A percentile compares a stretch with the other conserved stretches of the same genome.
These are phyloP conservation scores for Beris morrisii DNA, from an alignment of 2,888 invertebrate genomes.

Conservation along the genomic window DNA sequence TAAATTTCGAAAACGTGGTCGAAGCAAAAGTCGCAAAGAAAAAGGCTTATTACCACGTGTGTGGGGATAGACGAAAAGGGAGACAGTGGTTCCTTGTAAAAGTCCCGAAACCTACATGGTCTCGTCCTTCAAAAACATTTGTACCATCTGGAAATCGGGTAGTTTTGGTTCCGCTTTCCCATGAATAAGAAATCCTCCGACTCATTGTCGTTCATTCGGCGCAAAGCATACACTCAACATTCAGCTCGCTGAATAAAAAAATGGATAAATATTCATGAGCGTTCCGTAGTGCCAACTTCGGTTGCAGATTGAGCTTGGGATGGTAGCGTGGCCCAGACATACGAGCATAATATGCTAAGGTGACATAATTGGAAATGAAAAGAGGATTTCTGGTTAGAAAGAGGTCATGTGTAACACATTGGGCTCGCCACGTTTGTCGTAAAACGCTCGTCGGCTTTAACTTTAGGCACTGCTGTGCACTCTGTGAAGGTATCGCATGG, in stretches of 20 bases:
- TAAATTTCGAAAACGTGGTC: too few species aligned
- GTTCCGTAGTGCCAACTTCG: constrained; percentile 23
- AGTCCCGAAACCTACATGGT: too few species aligned
- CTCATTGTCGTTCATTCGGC: constrained; percentile 5
- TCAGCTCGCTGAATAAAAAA: not conserved
- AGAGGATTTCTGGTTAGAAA: constrained; percentile 23
- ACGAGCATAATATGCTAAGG: constrained; percentile 26
- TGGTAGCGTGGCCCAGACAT: constrained; percentile 4
- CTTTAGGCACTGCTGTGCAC: not conserved
- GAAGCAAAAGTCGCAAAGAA: too few species aligned
- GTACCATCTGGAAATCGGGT: too few species aligned
- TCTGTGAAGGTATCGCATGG: not conserved
- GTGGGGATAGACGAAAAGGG: too few species aligned
- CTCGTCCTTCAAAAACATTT: too few species aligned
- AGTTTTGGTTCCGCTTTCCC: not conserved
- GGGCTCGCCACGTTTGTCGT: not conserved
- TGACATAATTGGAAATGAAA: constrained; percentile 33
- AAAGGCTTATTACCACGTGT: too few species aligned
- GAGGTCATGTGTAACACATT: constrained; percentile 30
- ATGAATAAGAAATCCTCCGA: constrained; percentile 28
- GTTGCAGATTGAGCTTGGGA: constrained; percentile 17
- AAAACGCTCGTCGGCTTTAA: not conserved
- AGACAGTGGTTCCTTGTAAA: too few species aligned
- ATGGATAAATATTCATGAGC: constrained; percentile 27
- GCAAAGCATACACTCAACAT: not conserved